These are phyloP conservation scores for Eupithecia pulchellata DNA, from an alignment of 2,888 invertebrate species.

Conservation along the genomic window DNA sequence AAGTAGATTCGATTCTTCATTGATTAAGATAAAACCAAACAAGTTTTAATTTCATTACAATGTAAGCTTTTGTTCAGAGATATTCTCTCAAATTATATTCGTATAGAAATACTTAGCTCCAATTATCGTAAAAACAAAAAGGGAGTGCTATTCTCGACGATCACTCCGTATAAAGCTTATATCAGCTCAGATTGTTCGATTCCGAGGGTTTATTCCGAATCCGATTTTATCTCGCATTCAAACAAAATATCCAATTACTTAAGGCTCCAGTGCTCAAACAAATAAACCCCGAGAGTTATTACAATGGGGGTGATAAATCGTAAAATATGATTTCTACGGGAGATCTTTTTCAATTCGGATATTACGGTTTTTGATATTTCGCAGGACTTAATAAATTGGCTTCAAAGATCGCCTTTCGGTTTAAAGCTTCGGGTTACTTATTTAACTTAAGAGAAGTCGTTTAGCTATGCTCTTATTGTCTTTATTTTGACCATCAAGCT, in stretches of 20 bases:
- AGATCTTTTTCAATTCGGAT: conserved; percentile 4
- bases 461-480: neutral
- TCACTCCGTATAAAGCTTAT: conserved; percentile 44
- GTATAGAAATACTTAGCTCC: conserved; percentile 34
- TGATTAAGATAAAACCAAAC: neutral
- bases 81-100: conserved; percentile 2
- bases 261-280: conserved; percentile 45
- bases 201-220: conserved; percentile 59
- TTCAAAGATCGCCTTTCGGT: conserved; percentile 1
- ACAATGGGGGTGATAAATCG: conserved; percentile 53
- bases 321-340: conserved; percentile 25
- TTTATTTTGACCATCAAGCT: neutral
- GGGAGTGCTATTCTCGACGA: conserved; percentile 44
- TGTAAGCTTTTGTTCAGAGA: neutral
- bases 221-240: conserved; percentile 68
- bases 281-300: conserved; percentile 55
- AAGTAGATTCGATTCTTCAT: neutral
- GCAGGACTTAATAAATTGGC: conserved; percentile 6
- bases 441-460: neutral
- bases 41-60: neutral
- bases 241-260: conserved; percentile 76
- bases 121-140: conserved; percentile 50
- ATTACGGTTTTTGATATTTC: conserved; percentile 10
- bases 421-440: neutral
- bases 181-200: conserved; percentile 51